Evolutionary conservation across 2,797 vertebrate species (phyloP).

Genomic region (Taeniopygia guttata): DNA sequence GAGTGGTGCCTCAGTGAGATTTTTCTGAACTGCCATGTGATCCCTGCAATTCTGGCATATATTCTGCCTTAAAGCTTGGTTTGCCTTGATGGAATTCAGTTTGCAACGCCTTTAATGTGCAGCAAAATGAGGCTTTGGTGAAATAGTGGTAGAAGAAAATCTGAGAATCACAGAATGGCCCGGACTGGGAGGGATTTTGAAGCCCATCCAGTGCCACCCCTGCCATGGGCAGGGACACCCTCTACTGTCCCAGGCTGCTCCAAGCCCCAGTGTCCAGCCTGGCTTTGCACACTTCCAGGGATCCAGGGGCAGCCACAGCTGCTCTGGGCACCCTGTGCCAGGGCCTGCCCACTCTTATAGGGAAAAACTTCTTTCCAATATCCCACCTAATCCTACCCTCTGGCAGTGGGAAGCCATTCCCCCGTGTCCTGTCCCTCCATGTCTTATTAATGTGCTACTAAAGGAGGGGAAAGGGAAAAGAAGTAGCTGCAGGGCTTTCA

Average conservation of each 20-base stretch:
- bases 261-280: rapidly evolving
- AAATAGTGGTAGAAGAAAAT: background rate
- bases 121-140: background rate
- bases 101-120: background rate
- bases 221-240: background rate
- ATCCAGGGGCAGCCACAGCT: background rate
- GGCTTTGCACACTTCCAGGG: rapidly evolving
- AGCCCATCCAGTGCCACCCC: background rate
- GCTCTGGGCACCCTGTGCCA: background rate
- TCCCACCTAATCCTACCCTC: background rate
- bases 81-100: background rate
- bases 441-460: background rate
- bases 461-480: background rate
- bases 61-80: background rate
- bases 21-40: rapidly evolving
- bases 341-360: rapidly evolving
- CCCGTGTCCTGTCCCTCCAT: background rate
- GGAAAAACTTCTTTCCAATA: background rate
- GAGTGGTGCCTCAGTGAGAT: background rate
- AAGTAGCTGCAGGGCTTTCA: background rate
- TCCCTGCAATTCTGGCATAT: background rate
- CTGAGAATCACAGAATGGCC: background rate
- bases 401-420: background rate
- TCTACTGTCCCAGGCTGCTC: rapidly evolving
- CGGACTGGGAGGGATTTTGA: background rate